Base-by-base conservation (phyloP, 2,113 vertebrate genomes). In the Urocitellus parryii region DNA sequence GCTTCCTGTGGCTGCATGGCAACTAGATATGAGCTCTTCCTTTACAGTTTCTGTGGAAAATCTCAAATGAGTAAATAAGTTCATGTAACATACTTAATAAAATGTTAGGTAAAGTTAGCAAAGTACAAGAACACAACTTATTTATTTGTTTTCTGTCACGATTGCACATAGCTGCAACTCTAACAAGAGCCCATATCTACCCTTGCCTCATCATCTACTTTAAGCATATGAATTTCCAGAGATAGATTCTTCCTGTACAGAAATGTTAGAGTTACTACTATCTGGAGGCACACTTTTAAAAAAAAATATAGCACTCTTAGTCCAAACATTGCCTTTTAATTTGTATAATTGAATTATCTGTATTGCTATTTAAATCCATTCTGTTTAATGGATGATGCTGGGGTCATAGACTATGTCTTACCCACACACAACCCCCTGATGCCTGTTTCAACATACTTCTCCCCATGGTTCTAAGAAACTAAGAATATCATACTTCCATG, bases 361-460 rank as follows among this genome's bases (percentile, higher is more conserved):
- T 8, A n/a, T 42, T 61, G 2, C 88, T 79, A 67, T 29, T 79
- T 73, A 67, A 67, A 45, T 2, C 0, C 1, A 4, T 5, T 0
- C 0, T 48, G 7, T 78, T 88, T 83, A 74, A 83, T 11, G 1
- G 61, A 22, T 73, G 12, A 8, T 45, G 11, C 39, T 88, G 32
- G 93, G 8, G 11, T 2, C 16, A 42, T 20, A 61, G 42, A 53
- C 27, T 68, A 12, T 56, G 76, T 53, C 3, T 51, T 25, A 45
- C 0, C 0, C 70, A 4, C n/a, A 7, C 74, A 24, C 0, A 12
- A 3, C 61, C 8, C 20, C 12, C 18, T 18, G 29, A n/a, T 1
- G 32, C 17, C 5, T 2, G 73, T 7, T 37, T 56, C 14, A 24
- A 34, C 1, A 63, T 48, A 5, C 2, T 25, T 94, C 18, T 82